Conservation (phyloP, 2,888 invertebrate species). For the Mechanitis mazaeus region DNA sequence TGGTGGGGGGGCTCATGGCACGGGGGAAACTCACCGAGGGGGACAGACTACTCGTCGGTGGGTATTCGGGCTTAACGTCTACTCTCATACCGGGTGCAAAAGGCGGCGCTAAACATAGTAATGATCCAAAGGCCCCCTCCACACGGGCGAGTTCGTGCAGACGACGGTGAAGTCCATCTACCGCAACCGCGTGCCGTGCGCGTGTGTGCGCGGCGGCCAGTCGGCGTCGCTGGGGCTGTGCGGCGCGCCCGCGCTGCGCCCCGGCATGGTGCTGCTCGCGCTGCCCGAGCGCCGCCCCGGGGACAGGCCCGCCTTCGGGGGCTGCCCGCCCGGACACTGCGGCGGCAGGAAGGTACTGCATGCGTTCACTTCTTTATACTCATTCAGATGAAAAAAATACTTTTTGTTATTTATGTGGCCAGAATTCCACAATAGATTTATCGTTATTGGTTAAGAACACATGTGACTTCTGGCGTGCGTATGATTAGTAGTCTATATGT, state of each 20-base stretch:
- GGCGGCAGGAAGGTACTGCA: constrained; percentile 31
- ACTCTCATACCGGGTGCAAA: too few relatives aligned
- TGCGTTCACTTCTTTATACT: neutral
- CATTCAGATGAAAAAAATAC: too few relatives aligned
- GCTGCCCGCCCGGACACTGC: constrained; percentile 38
- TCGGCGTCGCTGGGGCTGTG: constrained; percentile 88
- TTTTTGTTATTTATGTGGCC: too few relatives aligned
- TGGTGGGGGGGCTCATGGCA: constrained; percentile 89
- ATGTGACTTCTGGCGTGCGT: too few relatives aligned
- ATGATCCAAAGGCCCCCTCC: constrained; percentile 79
- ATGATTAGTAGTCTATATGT: too few relatives aligned
- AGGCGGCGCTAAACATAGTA: too few relatives aligned
- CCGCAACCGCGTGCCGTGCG: constrained; percentile 93
- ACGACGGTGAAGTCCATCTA: constrained; percentile 91
- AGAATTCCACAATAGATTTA: too few relatives aligned
- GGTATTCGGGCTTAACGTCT: constrained; percentile 18
- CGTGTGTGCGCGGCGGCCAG: constrained; percentile 91
- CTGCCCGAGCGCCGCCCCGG: constrained; percentile 46
- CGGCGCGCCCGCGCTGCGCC: constrained; percentile 80
- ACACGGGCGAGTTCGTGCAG: constrained; percentile 85
- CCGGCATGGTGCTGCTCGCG: constrained; percentile 90
- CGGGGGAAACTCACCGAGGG: constrained; percentile 92
- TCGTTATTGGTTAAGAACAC: too few relatives aligned
- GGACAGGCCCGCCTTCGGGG: constrained; percentile 35
- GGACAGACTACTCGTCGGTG: constrained; percentile 83